These are phyloP conservation scores for Watsonalla binaria DNA, from an alignment of 2,888 invertebrate genomes.

Conservation along the genomic window DNA sequence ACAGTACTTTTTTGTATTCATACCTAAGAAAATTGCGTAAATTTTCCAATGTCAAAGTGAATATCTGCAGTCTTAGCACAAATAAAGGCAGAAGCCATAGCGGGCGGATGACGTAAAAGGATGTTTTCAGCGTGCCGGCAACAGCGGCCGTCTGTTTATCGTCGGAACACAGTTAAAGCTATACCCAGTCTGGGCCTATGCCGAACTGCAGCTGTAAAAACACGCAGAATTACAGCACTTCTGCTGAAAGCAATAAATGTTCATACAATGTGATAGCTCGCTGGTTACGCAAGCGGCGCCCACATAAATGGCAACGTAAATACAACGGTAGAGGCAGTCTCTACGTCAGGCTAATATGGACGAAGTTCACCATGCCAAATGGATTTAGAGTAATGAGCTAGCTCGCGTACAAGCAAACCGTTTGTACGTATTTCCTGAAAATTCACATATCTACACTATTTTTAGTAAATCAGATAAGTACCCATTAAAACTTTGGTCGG, in stretches of 20 bases:
- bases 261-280: constrained; percentile 43
- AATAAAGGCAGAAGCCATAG: constrained; percentile 56
- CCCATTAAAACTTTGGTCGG: background rate
- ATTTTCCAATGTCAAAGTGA: constrained; percentile 25
- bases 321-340: constrained; percentile 22
- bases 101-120: constrained; percentile 75
- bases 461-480: background rate
- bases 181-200: constrained; percentile 58
- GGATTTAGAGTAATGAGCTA: constrained; percentile 3
- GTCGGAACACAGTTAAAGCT: constrained; percentile 68
- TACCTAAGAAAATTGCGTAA: no score
- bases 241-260: constrained; percentile 47
- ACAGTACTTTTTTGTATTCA: no score
- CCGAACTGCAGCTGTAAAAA: constrained; percentile 73
- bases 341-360: constrained; percentile 5
- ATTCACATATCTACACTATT: background rate
- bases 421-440: background rate
- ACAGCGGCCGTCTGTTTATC: constrained; percentile 73
- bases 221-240: constrained; percentile 60
- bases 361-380: constrained; percentile 12
- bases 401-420: background rate
- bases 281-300: constrained; percentile 45
- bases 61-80: constrained; percentile 26
- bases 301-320: constrained; percentile 38
- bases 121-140: constrained; percentile 74